Evolutionary conservation across 1,140 invertebrate genomes (phyloP).

Genomic region (Conopomorpha cramerella): DNA sequence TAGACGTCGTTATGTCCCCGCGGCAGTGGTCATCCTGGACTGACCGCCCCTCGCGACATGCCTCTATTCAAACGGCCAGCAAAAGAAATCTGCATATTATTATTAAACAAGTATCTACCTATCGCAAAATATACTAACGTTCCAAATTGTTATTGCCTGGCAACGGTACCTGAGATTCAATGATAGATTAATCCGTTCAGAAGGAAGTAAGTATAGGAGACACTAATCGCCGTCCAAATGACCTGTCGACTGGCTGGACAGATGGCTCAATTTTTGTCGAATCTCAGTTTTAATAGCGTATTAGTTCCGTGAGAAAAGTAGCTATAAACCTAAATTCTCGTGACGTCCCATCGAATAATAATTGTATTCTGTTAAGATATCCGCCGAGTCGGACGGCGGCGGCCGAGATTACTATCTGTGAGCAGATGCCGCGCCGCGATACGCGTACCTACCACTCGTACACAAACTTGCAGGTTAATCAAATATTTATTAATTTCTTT

Average conservation of each 20-base stretch:
- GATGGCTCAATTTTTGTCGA: constrained; percentile 48
- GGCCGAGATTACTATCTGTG: too few relatives aligned
- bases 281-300: constrained; percentile 52
- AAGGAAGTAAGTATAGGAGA: constrained; percentile 16
- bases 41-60: constrained; percentile 47
- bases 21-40: constrained; percentile 32
- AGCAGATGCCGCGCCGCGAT: too few relatives aligned
- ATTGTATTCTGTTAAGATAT: constrained; percentile 48
- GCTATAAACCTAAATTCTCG: constrained; percentile 57
- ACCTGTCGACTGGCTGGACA: constrained; percentile 32
- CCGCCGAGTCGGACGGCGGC: constrained; percentile 47
- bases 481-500: too few relatives aligned
- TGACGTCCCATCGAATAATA: constrained; percentile 57
- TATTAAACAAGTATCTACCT: constrained; percentile 10
- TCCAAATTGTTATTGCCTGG: constrained; percentile 15
- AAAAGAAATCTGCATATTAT: constrained; percentile 22
- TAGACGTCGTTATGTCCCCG: constrained; percentile 38
- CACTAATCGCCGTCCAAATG: constrained; percentile 19
- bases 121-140: background rate
- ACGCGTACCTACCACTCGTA: too few relatives aligned
- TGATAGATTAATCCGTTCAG: constrained; percentile 12
- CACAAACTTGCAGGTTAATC: too few relatives aligned
- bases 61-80: constrained; percentile 26
- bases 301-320: constrained; percentile 58
- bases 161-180: constrained; percentile 6